Evolutionary conservation across 2,888 invertebrate species (phyloP), one percentile per base, ranked within the genome.

Genomic region (Hanleya hanleyi): DNA sequence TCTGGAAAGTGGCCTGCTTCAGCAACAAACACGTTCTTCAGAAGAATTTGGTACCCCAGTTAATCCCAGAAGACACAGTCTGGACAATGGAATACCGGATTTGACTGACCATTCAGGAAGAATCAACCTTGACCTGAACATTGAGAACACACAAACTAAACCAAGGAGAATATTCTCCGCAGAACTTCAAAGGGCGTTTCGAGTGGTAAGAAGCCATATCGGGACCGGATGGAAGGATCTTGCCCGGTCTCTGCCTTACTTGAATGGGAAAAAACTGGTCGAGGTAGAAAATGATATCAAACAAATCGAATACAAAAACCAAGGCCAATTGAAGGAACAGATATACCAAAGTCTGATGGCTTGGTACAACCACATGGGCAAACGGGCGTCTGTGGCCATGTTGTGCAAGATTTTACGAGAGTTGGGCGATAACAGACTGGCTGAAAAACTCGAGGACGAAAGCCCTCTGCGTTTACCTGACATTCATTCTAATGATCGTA

Each of bases 221-320:
- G 74, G 74, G 7, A 38, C 64, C 29, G 36, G 38, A 15, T 74
- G 74, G 74, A 74, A 74, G 57, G 74, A 74, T 26, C 32, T 74
- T 33, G 62, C 71, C 26, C 62, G 74, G 6, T 37, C 51, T 6
- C 49, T 74, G 15, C 74, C 74, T 7, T 74, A 74, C 57, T 9
- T 26, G 6, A 49, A 67, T n/a, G 29, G 49, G 18, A 67, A 51
- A 32, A 35, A 65, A 18, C 22, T 67, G 22, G 26, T 36, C 12
- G 74, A 74, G 38, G 49, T 74, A n/a, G 64, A 74, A 35, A 71
- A 50, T 35, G 74, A 74, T 32, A 74, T 74, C 32, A 49, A n/a
- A 35, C 64, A 50, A n/a, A 74, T 74, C 7, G 74, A 74, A 57
- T 74, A 74, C 47, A 32, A 67, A 35, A 67, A 71, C 29, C 32